These are phyloP conservation scores for Amphipyra tragopoginis DNA, from an alignment of 2,888 invertebrate species.

Conservation along the genomic window DNA sequence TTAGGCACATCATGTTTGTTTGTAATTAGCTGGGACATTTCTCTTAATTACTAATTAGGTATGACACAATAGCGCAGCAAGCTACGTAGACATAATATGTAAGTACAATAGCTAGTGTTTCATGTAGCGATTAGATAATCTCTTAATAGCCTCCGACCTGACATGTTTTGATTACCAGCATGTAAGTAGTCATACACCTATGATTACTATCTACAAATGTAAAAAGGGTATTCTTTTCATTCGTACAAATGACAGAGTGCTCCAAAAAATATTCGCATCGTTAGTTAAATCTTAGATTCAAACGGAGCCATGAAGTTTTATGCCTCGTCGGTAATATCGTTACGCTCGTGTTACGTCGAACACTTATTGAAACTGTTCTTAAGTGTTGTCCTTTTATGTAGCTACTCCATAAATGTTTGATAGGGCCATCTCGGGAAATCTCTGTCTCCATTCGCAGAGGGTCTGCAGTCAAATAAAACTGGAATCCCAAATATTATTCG, in stretches of 20 bases:
- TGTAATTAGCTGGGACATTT: conserved; percentile 49
- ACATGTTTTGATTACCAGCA: conserved; percentile 59
- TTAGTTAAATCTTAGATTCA: conserved; percentile 48
- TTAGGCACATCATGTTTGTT: conserved; percentile 35
- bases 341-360: conserved; percentile 77
- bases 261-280: conserved; percentile 42
- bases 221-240: not conserved
- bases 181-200: conserved; percentile 4
- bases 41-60: conserved; percentile 52
- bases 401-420: conserved; percentile 90
- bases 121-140: conserved; percentile 65
- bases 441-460: conserved; percentile 89
- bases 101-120: conserved; percentile 40
- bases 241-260: conserved; percentile 1
- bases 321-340: conserved; percentile 60
- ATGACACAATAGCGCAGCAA: conserved; percentile 42
- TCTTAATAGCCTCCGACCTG: conserved; percentile 62
- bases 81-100: conserved; percentile 21
- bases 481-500: conserved; percentile 89
- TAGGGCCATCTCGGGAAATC: conserved; percentile 90
- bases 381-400: conserved; percentile 89
- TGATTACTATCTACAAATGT: conserved; percentile 7
- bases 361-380: conserved; percentile 89
- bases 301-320: conserved; percentile 54
- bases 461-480: conserved; percentile 89